Evolutionary conservation across 2,888 invertebrate species (phyloP).

Genomic region (Carabus problematicus): DNA sequence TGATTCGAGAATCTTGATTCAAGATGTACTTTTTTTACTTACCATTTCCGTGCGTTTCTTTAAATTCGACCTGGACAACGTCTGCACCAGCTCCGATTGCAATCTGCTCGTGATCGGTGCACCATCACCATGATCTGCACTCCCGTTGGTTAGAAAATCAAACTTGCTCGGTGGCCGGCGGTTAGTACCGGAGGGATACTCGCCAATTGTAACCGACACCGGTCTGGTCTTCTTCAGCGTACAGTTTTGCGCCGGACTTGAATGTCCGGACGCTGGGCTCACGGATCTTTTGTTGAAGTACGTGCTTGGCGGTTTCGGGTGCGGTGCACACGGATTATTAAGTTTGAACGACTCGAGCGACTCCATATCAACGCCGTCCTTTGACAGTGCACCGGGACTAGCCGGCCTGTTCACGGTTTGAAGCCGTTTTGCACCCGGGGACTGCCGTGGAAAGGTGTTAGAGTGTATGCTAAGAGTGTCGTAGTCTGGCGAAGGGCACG

Average conservation of each 20-base stretch:
- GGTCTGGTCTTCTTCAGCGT: conserved; percentile 66
- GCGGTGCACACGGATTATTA: conserved; percentile 67
- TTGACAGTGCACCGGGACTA: conserved; percentile 48
- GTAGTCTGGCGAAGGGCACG: conserved; percentile 65
- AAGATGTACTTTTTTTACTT: neutral
- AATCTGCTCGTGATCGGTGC: conserved; percentile 69
- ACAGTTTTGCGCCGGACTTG: conserved; percentile 53
- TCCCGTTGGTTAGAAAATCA: conserved; percentile 68
- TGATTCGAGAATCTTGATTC: neutral
- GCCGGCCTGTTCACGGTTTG: conserved; percentile 31
- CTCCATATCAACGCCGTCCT: conserved; percentile 74
- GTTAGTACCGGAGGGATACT: conserved; percentile 67
- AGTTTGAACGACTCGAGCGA: conserved; percentile 78
- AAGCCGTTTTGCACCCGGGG: conserved; percentile 44
- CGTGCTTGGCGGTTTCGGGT: conserved; percentile 72
- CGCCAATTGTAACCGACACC: conserved; percentile 75
- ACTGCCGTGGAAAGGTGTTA: conserved; percentile 47
- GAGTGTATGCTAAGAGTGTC: conserved; percentile 59
- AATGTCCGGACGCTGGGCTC: conserved; percentile 51
- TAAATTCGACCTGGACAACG: conserved; percentile 78
- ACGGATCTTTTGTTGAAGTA: conserved; percentile 66
- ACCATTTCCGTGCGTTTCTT: conserved; percentile 62
- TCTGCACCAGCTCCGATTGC: conserved; percentile 77
- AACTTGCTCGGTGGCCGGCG: conserved; percentile 74
- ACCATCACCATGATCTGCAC: conserved; percentile 55